These are phyloP conservation scores for Benthosema pterotum DNA, from an alignment of 2,797 vertebrate species.

Conservation along the genomic window DNA sequence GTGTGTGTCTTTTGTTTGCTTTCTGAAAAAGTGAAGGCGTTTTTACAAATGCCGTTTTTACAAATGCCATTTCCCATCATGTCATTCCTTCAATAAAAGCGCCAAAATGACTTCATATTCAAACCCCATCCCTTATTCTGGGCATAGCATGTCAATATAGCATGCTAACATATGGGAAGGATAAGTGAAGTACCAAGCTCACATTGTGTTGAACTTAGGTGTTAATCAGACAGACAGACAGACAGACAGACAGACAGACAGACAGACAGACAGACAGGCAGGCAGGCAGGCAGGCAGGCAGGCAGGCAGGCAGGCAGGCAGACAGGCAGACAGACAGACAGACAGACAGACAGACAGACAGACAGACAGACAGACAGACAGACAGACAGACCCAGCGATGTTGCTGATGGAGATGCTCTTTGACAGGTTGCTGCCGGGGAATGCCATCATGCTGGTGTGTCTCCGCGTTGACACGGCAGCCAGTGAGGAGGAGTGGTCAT, in stretches of 20 bases:
- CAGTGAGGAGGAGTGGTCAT: slow-evolving; percentile 77
- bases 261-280: slow-evolving; percentile 8
- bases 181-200: too few relatives aligned
- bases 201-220: too few relatives aligned
- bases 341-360: slow-evolving; percentile 7
- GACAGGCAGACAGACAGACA: slow-evolving; percentile 1
- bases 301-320: background rate
- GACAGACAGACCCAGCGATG: slow-evolving; percentile 84
- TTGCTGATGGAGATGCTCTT: slow-evolving; percentile 98
- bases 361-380: slow-evolving; percentile 5
- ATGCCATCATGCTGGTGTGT: slow-evolving; percentile 82
- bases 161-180: too few relatives aligned
- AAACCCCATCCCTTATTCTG: background rate
- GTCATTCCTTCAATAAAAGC: too few relatives aligned
- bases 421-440: slow-evolving; percentile 86
- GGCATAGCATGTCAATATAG: too few relatives aligned
- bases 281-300: slow-evolving; percentile 42
- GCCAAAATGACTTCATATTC: background rate
- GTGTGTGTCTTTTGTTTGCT: too few relatives aligned
- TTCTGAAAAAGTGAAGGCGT: too few relatives aligned
- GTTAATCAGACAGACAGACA: background rate
- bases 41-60: too few relatives aligned
- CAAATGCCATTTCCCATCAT: too few relatives aligned
- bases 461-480: slow-evolving; percentile 77
- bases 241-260: slow-evolving; percentile 2